These are phyloP conservation scores for Volucella bombylans DNA, from an alignment of 2,888 invertebrate species.

Conservation along the genomic window DNA sequence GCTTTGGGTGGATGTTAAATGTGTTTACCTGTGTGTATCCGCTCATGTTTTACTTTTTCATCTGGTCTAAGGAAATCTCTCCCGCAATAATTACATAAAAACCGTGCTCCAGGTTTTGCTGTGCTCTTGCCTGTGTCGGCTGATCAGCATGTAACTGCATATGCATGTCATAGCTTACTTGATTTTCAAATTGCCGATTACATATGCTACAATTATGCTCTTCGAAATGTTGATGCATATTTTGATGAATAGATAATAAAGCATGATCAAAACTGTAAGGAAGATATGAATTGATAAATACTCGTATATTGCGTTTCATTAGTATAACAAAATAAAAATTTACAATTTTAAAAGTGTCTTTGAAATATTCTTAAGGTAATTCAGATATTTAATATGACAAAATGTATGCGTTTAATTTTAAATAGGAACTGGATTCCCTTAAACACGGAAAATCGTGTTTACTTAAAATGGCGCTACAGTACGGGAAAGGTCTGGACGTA, in stretches of 20 bases:
- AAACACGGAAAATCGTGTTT: no score
- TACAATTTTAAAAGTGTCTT: no score
- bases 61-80: constrained; percentile 89
- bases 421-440: no score
- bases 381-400: no score
- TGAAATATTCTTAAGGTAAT: no score
- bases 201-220: constrained; percentile 87
- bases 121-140: constrained; percentile 27
- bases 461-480: no score
- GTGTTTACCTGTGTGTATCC: constrained; percentile 88
- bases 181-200: constrained; percentile 87
- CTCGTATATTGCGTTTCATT: no score
- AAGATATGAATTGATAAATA: no score
- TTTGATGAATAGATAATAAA: constrained; percentile 84
- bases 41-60: constrained; percentile 92
- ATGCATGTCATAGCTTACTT: constrained; percentile 88
- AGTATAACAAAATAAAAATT: no score
- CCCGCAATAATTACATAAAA: constrained; percentile 88
- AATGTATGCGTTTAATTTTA: no score
- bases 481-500: no score
- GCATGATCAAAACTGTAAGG: constrained; percentile 79
- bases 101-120: constrained; percentile 82
- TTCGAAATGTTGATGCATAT: constrained; percentile 85
- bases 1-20: background rate
- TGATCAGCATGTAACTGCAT: constrained; percentile 86